These are phyloP conservation scores for Perdita meconis DNA, from an alignment of 2,888 invertebrate genomes.

Conservation along the genomic window DNA sequence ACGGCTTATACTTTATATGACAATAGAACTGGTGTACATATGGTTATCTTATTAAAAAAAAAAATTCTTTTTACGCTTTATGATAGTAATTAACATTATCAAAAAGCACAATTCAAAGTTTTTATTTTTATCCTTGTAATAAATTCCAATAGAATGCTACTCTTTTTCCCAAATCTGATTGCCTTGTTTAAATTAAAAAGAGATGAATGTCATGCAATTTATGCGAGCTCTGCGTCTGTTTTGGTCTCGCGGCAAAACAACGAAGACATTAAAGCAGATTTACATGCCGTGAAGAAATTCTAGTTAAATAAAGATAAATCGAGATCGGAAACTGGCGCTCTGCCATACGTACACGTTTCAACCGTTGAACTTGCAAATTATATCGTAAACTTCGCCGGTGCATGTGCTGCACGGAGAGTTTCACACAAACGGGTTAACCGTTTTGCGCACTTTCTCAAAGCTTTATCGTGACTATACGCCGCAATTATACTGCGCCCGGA, in stretches of 20 bases:
- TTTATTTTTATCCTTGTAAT: no score
- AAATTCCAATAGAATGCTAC: no score
- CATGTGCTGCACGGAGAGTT: conserved; percentile 35
- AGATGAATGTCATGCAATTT: neutral
- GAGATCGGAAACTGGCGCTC: conserved; percentile 32
- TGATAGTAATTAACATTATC: no score
- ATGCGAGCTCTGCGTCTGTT: neutral
- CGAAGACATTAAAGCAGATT: neutral
- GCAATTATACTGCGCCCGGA: conserved; percentile 30
- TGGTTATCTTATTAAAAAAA: no score
- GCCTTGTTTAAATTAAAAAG: neutral
- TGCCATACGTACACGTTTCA: conserved; percentile 36
- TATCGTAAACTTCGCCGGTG: conserved; percentile 46
- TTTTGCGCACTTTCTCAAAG: conserved; percentile 48
- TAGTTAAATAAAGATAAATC: conserved; percentile 44
- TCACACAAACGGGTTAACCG: conserved; percentile 37
- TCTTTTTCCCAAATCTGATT: no score
- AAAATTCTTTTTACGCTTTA: no score
- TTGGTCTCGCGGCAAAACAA: neutral
- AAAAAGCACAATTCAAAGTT: no score
- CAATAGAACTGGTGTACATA: no score
- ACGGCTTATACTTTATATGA: no score
- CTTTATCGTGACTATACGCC: conserved; percentile 38
- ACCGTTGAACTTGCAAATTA: conserved; percentile 60
- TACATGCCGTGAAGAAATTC: conserved; percentile 6